phyloP scores from a whole-genome alignment of 2,888 invertebrate genomes.

The Synergus japonicus region DNA sequence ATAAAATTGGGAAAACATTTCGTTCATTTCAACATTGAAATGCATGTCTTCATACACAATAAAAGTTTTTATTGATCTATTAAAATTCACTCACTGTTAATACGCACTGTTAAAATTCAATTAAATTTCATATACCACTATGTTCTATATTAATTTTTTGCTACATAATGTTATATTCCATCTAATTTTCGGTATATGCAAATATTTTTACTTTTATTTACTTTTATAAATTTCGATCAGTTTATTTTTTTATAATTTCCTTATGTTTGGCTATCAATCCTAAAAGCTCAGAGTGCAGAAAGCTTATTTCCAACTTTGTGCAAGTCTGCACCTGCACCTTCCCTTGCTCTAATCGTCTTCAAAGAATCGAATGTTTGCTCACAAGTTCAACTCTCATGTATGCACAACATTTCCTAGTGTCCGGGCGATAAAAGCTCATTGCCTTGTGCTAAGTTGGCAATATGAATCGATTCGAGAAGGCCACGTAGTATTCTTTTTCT shows the following conservation, averaged over 20 bases:
- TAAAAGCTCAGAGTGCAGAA: background rate
- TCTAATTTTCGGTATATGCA: too few relatives aligned
- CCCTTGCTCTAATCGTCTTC: background rate
- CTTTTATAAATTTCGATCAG: too few relatives aligned
- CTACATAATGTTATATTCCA: too few relatives aligned
- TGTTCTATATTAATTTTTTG: too few relatives aligned
- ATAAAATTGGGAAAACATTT: too few relatives aligned
- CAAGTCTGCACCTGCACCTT: constrained; percentile 4
- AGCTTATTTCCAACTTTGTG: background rate
- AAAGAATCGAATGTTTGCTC: constrained; percentile 17
- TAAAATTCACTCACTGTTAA: too few relatives aligned
- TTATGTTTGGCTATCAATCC: background rate
- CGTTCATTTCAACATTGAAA: too few relatives aligned
- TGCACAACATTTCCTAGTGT: constrained; percentile 47
- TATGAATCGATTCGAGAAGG: constrained; percentile 48
- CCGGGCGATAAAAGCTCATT: constrained; percentile 48
- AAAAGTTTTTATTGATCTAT: too few relatives aligned
- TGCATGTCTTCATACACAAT: too few relatives aligned
- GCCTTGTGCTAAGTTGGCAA: constrained; percentile 42
- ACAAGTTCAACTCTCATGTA: background rate
- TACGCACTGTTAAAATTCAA: too few relatives aligned
- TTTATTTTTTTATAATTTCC: background rate
- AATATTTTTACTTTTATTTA: too few relatives aligned
- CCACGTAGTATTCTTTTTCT: constrained; percentile 47
- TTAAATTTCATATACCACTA: too few relatives aligned